phyloP scores from a whole-genome alignment of 2,797 vertebrate genomes.

The Onychomys torridus region DNA sequence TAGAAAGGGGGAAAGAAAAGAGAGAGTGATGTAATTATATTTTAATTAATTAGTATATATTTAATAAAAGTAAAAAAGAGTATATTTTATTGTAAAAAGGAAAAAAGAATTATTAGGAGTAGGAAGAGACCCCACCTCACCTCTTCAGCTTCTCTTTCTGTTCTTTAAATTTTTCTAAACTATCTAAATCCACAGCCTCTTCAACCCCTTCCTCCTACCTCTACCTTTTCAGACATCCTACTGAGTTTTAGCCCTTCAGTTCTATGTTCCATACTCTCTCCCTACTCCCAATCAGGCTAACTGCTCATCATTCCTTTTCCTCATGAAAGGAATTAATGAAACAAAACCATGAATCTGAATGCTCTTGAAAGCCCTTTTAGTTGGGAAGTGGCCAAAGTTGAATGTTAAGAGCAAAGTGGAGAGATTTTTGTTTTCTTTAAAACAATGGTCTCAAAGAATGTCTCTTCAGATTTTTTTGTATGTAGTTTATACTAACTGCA shows the following conservation, averaged over 20 bases:
- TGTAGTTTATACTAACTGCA: slow-evolving; percentile 82
- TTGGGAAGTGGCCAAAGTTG: slow-evolving; percentile 59
- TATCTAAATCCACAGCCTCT: neutral
- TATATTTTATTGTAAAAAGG: neutral
- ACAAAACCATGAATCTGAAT: slow-evolving; percentile 12
- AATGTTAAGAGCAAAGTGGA: slow-evolving; percentile 68
- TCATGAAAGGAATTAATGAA: slow-evolving; percentile 34
- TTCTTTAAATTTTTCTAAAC: neutral
- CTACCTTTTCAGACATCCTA: neutral
- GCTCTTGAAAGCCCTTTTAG: slow-evolving; percentile 49
- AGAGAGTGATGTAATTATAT: neutral
- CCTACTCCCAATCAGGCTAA: neutral
- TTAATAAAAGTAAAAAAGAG: neutral
- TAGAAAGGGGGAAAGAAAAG: neutral
- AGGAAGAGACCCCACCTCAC: neutral
- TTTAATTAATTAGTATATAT: neutral
- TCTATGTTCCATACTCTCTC: neutral
- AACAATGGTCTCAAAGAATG: slow-evolving; percentile 59
- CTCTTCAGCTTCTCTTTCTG: neutral
- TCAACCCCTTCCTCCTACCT: neutral
- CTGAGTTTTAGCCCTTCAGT: neutral
- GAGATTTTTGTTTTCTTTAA: slow-evolving; percentile 57
- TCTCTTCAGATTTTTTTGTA: slow-evolving; percentile 65
- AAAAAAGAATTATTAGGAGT: neutral
- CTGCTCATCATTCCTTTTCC: neutral